These are phyloP conservation scores for Cactoblastis cactorum DNA, from an alignment of 2,888 invertebrate species.

Conservation along the genomic window DNA sequence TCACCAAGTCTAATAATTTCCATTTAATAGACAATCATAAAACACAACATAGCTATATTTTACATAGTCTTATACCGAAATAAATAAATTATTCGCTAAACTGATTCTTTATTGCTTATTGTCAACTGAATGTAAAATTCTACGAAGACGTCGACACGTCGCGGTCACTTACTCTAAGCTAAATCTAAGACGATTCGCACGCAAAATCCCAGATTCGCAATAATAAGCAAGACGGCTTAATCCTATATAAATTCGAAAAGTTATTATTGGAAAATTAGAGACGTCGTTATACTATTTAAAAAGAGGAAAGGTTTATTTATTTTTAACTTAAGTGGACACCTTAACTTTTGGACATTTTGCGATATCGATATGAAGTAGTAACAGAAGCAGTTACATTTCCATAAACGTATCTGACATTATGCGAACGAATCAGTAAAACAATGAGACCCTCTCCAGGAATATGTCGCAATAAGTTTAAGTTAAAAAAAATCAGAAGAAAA, in stretches of 20 bases:
- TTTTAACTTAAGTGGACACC: neutral
- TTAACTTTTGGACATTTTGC: neutral
- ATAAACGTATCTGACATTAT: neutral
- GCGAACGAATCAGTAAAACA: neutral
- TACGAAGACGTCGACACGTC: conserved; percentile 20
- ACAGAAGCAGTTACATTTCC: too few species aligned
- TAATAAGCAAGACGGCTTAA: neutral
- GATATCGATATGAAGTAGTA: too few species aligned
- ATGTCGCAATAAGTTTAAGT: neutral
- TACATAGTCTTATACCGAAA: conserved; percentile 75
- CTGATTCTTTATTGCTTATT: conserved; percentile 63
- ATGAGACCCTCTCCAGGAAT: neutral
- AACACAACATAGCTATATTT: conserved; percentile 74
- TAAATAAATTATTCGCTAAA: conserved; percentile 73
- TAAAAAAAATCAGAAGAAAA: neutral
- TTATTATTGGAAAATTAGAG: too few species aligned
- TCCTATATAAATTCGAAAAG: neutral
- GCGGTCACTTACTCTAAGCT: conserved; percentile 45
- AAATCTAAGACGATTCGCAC: conserved; percentile 47
- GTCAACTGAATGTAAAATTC: conserved; percentile 68
- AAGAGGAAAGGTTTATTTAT: neutral
- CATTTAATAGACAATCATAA: conserved; percentile 70
- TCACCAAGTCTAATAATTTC: conserved; percentile 56
- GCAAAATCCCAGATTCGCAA: neutral
- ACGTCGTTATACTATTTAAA: neutral